Conservation (phyloP, 1,140 invertebrate species). For the Brachionus rotundiformis region DNA sequence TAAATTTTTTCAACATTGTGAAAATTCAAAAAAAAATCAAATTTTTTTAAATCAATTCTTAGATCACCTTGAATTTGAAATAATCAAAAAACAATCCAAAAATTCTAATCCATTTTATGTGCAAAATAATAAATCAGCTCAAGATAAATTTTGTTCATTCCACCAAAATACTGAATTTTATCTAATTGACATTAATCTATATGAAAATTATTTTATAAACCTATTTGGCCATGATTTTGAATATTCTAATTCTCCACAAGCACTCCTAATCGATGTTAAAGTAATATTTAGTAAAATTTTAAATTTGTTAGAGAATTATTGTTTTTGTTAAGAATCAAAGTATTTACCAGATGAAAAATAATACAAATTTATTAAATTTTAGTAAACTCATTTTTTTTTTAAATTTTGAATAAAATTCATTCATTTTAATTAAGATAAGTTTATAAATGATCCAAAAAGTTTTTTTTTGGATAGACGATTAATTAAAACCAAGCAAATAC, state of each 20-base stretch:
- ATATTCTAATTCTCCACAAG: not conserved
- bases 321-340: slow-evolving; percentile 20
- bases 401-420: not conserved
- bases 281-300: not conserved
- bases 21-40: not conserved
- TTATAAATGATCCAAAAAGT: not conserved
- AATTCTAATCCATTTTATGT: not conserved
- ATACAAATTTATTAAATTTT: not conserved
- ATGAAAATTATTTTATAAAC: not conserved
- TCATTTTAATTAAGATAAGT: not conserved
- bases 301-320: not conserved
- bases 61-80: not conserved
- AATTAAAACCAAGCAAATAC: not conserved
- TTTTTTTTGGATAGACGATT: not conserved
- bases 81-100: not conserved
- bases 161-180: not conserved
- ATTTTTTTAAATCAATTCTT: not conserved
- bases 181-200: not conserved
- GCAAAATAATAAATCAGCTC: no score
- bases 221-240: not conserved
- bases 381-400: not conserved
- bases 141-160: not conserved
- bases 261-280: not conserved
- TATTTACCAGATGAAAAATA: not conserved
- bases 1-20: not conserved